A percentile compares a stretch with the other conserved stretches of the same genome.
Evolutionary conservation across 1,140 invertebrate species (phyloP).

Genomic region (Sweltsa coloradensis): DNA sequence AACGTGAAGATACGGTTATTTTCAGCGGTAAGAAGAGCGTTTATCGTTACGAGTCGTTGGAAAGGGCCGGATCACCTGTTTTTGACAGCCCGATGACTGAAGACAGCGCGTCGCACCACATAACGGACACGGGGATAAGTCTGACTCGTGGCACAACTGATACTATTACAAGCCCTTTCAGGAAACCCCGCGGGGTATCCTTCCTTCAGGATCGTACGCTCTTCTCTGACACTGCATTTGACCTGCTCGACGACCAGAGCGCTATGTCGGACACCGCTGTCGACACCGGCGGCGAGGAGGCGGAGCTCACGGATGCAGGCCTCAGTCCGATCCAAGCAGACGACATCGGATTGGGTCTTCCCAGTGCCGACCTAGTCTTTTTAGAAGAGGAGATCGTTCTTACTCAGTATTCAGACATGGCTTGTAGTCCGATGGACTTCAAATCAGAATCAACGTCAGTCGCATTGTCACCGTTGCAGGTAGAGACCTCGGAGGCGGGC

Average conservation of each 20-base stretch:
- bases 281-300: conserved; percentile 33
- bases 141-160: conserved; percentile 33
- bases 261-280: conserved; percentile 32
- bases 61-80: conserved; percentile 23
- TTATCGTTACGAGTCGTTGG: conserved; percentile 31
- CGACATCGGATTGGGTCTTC: conserved; percentile 24
- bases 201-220: conserved; percentile 3
- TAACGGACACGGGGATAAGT: conserved; percentile 38
- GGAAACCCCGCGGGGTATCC: conserved; percentile 6
- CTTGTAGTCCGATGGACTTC: conserved; percentile 34
- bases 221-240: conserved; percentile 33
- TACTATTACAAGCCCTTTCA: conserved; percentile 31
- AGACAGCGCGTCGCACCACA: conserved; percentile 35
- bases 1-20: conserved; percentile 35
- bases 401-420: conserved; percentile 29
- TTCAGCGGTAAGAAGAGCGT: conserved; percentile 35
- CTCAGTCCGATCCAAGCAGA: conserved; percentile 39
- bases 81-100: conserved; percentile 32
- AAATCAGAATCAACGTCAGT: conserved; percentile 22
- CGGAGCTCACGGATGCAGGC: conserved; percentile 38
- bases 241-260: conserved; percentile 32
- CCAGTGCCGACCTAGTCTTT: conserved; percentile 22
- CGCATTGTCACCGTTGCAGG: conserved; percentile 27
- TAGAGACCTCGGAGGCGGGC: conserved; percentile 33
- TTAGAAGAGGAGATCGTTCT: conserved; percentile 24